Percentiles rank a stretch among this genome's conserved stretches.
These are phyloP conservation scores for Pollenia amentaria DNA, from an alignment of 2,888 invertebrate genomes.

Conservation along the genomic window DNA sequence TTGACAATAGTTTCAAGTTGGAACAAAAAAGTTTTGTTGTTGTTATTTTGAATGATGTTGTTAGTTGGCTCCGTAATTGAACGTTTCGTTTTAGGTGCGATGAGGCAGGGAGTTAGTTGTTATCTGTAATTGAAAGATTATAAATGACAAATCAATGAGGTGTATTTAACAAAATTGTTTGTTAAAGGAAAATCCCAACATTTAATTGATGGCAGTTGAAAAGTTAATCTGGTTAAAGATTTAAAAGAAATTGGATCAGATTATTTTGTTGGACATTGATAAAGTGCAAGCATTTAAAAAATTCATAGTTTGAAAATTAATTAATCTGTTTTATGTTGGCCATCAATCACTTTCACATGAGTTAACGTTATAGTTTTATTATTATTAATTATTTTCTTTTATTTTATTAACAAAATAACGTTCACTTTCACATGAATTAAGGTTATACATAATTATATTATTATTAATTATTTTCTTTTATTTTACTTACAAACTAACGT, in stretches of 20 bases:
- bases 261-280: too few species aligned
- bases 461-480: too few species aligned
- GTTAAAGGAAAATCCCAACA: background rate
- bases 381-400: too few species aligned
- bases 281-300: too few species aligned
- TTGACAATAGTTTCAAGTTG: constrained; percentile 60
- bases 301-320: too few species aligned
- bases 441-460: too few species aligned
- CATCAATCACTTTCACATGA: too few species aligned
- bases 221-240: background rate
- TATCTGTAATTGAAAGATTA: constrained; percentile 70
- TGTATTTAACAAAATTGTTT: background rate
- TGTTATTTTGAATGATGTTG: too few species aligned
- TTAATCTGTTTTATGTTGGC: background rate
- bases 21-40: background rate
- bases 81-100: constrained; percentile 7
- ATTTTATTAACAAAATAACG: too few species aligned
- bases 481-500: too few species aligned
- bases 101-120: constrained; percentile 14
- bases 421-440: too few species aligned
- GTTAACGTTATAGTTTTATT: too few species aligned
- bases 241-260: background rate
- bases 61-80: constrained; percentile 43
- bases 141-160: constrained; percentile 57
- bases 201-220: constrained; percentile 22